Percentiles rank a stretch among this genome's conserved stretches.
Conservation (phyloP, 2,797 vertebrate species). For the Eulemur rubriventer region DNA sequence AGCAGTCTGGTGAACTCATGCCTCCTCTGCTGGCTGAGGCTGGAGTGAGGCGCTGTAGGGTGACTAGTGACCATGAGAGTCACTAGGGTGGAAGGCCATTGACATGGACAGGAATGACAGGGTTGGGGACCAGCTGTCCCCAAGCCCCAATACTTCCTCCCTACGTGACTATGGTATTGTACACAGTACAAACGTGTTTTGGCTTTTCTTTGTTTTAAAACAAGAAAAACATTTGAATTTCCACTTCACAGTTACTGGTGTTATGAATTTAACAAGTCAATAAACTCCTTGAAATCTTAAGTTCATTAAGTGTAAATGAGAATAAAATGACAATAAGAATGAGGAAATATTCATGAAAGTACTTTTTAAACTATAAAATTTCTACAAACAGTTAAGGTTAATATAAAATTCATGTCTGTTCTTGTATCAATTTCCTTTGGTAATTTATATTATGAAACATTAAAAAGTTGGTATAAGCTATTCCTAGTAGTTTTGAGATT, state of each 20-base stretch:
- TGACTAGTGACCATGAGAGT: not conserved
- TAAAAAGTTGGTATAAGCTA: not conserved
- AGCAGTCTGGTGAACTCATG: fast-evolving
- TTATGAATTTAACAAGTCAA: not conserved
- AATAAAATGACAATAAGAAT: not conserved
- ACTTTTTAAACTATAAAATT: not conserved
- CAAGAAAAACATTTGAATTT: not conserved
- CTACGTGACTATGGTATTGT: fast-evolving
- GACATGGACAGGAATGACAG: fast-evolving
- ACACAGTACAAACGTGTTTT: not conserved
- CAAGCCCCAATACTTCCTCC: not conserved
- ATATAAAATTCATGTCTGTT: not conserved
- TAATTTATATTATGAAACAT: not conserved
- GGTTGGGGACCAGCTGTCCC: fast-evolving
- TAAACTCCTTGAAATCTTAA: constrained; percentile 25
- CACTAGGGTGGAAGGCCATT: not conserved
- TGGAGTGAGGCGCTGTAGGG: not conserved
- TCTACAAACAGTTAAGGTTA: not conserved
- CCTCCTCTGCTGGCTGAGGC: fast-evolving
- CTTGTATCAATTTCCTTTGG: not conserved
- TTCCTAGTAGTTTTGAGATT: not conserved
- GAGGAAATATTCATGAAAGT: not conserved
- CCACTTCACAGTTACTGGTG: not conserved
- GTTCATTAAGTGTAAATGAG: not conserved
- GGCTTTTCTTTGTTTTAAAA: not conserved